Conservation (phyloP, 1,140 invertebrate species). For the Melitaea cinxia region DNA sequence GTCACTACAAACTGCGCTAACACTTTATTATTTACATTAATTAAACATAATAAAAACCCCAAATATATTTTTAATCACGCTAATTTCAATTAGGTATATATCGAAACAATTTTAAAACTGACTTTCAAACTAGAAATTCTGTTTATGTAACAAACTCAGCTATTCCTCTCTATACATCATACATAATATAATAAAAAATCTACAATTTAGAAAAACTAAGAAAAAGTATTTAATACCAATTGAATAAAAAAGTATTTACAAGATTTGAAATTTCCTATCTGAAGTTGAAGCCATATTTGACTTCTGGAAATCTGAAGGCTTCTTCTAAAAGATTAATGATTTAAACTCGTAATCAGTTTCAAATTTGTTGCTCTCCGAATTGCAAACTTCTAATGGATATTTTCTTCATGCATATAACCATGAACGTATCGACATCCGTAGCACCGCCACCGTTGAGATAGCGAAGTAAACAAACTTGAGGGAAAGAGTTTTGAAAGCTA, state of each 20-base stretch:
- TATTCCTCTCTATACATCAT: too few species aligned
- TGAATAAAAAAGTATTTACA: background rate
- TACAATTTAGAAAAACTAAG: too few species aligned
- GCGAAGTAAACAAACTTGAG: slow-evolving; percentile 18
- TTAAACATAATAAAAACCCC: too few species aligned
- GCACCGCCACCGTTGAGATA: slow-evolving; percentile 8
- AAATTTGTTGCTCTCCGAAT: slow-evolving; percentile 19
- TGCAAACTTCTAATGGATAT: slow-evolving; percentile 45
- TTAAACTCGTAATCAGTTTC: slow-evolving; percentile 9
- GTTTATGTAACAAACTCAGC: too few species aligned
- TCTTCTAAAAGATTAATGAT: slow-evolving; percentile 29
- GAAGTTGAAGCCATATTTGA: background rate
- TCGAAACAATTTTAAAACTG: too few species aligned
- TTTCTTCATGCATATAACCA: slow-evolving; percentile 49
- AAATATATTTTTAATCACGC: too few species aligned
- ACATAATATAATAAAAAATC: too few species aligned
- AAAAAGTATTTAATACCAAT: background rate
- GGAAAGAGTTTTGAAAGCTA: slow-evolving; percentile 10
- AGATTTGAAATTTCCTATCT: background rate
- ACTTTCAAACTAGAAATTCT: too few species aligned
- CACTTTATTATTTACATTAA: too few species aligned
- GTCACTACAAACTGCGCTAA: too few species aligned
- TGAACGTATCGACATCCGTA: slow-evolving; percentile 11
- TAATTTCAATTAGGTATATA: too few species aligned
- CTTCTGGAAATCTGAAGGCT: slow-evolving; percentile 4